A percentile compares a stretch with the other conserved stretches of the same genome.
Conservation (phyloP, 35 echinoderm and acorn worm genomes). For the Ptychodera flava region DNA sequence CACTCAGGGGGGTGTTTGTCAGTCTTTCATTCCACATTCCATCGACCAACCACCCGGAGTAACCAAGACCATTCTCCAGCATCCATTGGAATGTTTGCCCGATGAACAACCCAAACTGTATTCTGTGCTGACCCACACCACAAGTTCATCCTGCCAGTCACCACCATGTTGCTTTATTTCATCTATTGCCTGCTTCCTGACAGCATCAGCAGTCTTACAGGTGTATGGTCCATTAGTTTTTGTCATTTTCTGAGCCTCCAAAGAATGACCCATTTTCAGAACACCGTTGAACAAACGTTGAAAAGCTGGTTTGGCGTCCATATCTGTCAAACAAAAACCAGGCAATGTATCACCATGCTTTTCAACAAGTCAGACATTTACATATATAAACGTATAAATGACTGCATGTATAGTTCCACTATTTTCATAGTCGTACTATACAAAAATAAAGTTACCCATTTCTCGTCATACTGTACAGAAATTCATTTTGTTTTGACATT, state of each 20-base stretch:
- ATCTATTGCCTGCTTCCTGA: background rate
- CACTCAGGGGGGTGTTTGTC: background rate
- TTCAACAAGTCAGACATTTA: no score
- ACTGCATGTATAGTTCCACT: no score
- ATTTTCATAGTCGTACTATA: no score
- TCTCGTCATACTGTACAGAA: no score
- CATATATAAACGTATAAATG: no score
- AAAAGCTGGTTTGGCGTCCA: background rate
- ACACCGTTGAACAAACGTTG: background rate
- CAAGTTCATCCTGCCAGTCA: background rate
- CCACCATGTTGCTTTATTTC: background rate
- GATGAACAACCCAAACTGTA: conserved; percentile 17
- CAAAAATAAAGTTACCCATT: no score
- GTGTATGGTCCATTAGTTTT: background rate
- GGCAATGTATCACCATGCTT: no score
- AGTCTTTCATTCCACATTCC: background rate
- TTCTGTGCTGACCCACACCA: background rate
- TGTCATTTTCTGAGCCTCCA: background rate
- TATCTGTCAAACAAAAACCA: background rate
- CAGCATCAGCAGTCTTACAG: background rate
- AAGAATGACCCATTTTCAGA: background rate
- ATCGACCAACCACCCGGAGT: background rate
- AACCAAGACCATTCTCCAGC: conserved; percentile 34
- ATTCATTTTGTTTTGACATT: no score
- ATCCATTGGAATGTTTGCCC: conserved; percentile 35